These are phyloP conservation scores for Acanthisitta chloris DNA, from an alignment of 2,113 vertebrate genomes.

Conservation along the genomic window DNA sequence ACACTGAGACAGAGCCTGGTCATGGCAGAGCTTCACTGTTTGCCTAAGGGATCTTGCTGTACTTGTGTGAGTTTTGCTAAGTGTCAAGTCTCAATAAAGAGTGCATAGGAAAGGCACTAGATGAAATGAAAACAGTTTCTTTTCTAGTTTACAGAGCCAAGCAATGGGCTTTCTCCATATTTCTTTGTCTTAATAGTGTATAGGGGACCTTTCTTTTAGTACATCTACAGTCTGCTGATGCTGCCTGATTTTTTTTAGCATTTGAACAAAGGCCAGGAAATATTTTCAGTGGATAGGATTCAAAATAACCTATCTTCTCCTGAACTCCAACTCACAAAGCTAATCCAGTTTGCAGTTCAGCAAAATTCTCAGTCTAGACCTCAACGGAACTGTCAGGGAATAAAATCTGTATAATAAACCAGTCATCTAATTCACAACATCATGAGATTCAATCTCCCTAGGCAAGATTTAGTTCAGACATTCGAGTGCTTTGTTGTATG, in stretches of 20 bases:
- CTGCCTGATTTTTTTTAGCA: not conserved
- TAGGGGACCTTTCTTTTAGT: not conserved
- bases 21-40: not conserved
- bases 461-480: slow-evolving; percentile 53
- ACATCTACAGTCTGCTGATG: not conserved
- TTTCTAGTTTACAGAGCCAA: not conserved
- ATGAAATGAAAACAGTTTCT: not conserved
- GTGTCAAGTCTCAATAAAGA: not conserved
- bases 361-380: not conserved
- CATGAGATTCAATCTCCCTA: slow-evolving; percentile 16
- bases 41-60: not conserved
- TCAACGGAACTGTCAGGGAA: slow-evolving; percentile 5
- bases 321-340: not conserved
- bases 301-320: not conserved
- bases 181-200: not conserved
- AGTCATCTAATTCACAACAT: not conserved
- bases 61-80: not conserved
- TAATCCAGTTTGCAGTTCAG: not conserved
- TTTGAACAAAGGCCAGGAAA: not conserved
- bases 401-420: slow-evolving; percentile 43
- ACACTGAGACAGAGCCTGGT: not conserved
- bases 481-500: slow-evolving; percentile 40
- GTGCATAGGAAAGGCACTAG: not conserved
- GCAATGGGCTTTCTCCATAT: not conserved
- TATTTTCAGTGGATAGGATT: not conserved